phyloP scores from a whole-genome alignment of 2,888 invertebrate species.

The Rhaphigaster nebulosa region DNA sequence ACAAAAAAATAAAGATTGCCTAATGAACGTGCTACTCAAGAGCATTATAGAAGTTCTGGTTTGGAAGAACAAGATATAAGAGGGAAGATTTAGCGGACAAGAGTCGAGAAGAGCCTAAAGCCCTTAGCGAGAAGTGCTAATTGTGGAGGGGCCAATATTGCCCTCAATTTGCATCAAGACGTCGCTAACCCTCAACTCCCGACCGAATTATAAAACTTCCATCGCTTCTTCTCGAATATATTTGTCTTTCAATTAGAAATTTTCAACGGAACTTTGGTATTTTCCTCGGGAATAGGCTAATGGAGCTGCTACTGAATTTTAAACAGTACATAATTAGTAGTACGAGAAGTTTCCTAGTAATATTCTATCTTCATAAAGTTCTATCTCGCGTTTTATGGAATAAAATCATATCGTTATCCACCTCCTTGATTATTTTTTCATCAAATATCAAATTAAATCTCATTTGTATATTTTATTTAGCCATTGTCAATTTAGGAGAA shows the following conservation, averaged over 20 bases:
- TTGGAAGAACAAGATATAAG: no score
- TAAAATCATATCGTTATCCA: not conserved
- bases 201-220: not conserved
- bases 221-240: slow-evolving; percentile 3
- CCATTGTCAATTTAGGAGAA: no score
- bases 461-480: no score
- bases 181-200: not conserved
- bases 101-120: not conserved
- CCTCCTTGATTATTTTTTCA: no score
- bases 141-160: not conserved
- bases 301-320: not conserved
- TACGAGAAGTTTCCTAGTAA: not conserved
- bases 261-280: not conserved
- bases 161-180: not conserved
- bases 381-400: not conserved
- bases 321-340: not conserved
- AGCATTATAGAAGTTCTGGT: no score
- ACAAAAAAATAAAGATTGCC: no score
- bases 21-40: no score
- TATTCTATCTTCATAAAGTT: not conserved
- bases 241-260: slow-evolving; percentile 8
- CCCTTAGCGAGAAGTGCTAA: not conserved
- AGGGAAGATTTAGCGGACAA: not conserved
- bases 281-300: not conserved
- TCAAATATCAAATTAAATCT: no score